Evolutionary conservation across 1,140 invertebrate genomes (phyloP).

Genomic region (Lepeophtheirus salmonis): DNA sequence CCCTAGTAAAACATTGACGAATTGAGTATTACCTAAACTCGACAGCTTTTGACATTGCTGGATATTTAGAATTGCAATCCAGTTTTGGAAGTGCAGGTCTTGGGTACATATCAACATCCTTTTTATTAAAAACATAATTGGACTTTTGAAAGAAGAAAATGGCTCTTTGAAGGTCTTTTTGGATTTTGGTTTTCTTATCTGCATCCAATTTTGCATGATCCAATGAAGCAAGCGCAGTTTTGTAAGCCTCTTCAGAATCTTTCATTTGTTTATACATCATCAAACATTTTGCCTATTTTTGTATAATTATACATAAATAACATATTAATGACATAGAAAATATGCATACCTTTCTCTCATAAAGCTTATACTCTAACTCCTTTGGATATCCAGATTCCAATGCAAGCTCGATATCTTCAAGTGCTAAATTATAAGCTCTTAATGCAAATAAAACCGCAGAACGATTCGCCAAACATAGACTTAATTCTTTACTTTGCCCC

Average conservation of each 20-base stretch:
- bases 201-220: constrained; percentile 12
- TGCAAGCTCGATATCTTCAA: constrained; percentile 12
- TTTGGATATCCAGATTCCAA: constrained; percentile 12
- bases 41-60: not conserved
- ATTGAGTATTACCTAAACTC: constrained; percentile 4
- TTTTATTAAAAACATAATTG: not conserved
- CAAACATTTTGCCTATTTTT: constrained; percentile 3
- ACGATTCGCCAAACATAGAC: not conserved
- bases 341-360: constrained; percentile 8
- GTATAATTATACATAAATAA: not conserved
- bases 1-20: no score
- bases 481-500: constrained; percentile 2
- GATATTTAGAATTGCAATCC: not conserved
- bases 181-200: not conserved
- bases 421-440: constrained; percentile 5
- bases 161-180: not conserved
- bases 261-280: constrained; percentile 14
- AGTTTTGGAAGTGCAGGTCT: not conserved
- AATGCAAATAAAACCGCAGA: constrained; percentile 12
- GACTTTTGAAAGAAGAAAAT: not conserved
- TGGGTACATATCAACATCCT: not conserved
- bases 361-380: constrained; percentile 9
- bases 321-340: not conserved
- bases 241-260: constrained; percentile 9
- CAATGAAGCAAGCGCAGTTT: constrained; percentile 2